Evolutionary conservation across 2,113 vertebrate genomes (phyloP), one percentile per base, ranked within the genome.

Genomic region (Pollimyrus isidori): DNA sequence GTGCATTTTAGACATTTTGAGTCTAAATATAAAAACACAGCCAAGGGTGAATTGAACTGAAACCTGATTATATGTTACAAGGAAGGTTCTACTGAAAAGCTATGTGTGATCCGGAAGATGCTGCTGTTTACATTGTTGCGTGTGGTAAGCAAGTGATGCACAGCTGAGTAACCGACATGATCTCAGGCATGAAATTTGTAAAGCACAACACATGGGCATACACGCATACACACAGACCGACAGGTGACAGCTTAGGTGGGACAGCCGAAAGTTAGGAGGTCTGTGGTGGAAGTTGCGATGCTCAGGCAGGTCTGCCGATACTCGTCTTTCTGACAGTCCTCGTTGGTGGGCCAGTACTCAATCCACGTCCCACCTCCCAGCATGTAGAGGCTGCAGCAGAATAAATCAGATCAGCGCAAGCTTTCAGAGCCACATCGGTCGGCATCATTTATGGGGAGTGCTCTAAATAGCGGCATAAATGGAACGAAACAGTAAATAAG

Each of bases 281-380:
- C 11, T 1, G 94, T 91, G 0, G 90, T 17, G 21, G 95, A 93
- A 3, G 23, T 9, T 0, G n/a, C 0, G 0, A 95, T 91, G 7
- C 93, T 91, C 58, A 91, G 52, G 87, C 95, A 96, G 2, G 46
- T 90, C 0, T 1, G 0, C 2, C 90, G 56, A 0, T 93, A 48
- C 0, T 90, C 80, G 0, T 89, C 46, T 0, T 94, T 89, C 45
- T 95, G 94, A 42, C 95, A 96, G 0, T 93, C 90, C 0, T 1
- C 91, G 0, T 86, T 91, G 0, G 91, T 90, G 0, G 94, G 94
- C 95, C 95, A 96, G 0, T 11, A 7, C 88, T 96, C 95, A n/a
- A 96, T 89, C 95, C 95, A 96, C 0, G 95, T 96, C 87, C 94
- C 94, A 88, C 93, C 95, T 3, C 95, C 93, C 0, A 96, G 85